Percentiles rank a stretch among this genome's conserved stretches.
phyloP scores from a whole-genome alignment of 2,113 vertebrate genomes.

The Sciurus niger region DNA sequence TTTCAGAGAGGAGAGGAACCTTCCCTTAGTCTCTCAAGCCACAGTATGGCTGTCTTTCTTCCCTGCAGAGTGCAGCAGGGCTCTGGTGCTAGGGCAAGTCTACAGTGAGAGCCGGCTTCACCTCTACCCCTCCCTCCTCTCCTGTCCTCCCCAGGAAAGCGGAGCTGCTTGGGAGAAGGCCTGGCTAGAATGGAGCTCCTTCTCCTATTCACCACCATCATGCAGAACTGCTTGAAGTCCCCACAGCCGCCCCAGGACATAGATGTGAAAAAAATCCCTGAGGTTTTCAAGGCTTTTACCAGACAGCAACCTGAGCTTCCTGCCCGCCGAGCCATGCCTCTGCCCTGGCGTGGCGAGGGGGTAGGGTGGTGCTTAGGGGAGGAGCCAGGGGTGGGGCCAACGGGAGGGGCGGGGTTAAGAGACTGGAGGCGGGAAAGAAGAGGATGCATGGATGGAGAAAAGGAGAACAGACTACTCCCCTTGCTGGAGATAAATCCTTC shows the following conservation, averaged over 20 bases:
- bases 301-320: constrained; percentile 67
- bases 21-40: neutral
- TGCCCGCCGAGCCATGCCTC: neutral
- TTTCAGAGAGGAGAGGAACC: neutral
- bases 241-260: constrained; percentile 52
- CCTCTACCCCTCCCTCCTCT: fast-evolving
- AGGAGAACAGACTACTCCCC: neutral
- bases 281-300: constrained; percentile 64
- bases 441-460: neutral
- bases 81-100: fast-evolving
- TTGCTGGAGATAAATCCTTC: neutral
- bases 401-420: fast-evolving
- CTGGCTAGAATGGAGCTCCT: constrained; percentile 82
- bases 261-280: constrained; percentile 41
- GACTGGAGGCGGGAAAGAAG: neutral
- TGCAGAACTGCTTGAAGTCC: constrained; percentile 75
- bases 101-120: neutral
- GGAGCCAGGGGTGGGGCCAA: neutral
- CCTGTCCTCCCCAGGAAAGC: constrained; percentile 70
- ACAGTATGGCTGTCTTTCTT: fast-evolving
- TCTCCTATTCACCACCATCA: constrained; percentile 78
- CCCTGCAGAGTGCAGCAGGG: neutral
- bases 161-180: constrained; percentile 72
- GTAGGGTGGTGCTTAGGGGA: too few relatives aligned
- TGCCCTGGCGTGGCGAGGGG: fast-evolving